Base-by-base conservation (phyloP, 2,888 invertebrate genomes). In the Aphidoletes aphidimyza region DNA sequence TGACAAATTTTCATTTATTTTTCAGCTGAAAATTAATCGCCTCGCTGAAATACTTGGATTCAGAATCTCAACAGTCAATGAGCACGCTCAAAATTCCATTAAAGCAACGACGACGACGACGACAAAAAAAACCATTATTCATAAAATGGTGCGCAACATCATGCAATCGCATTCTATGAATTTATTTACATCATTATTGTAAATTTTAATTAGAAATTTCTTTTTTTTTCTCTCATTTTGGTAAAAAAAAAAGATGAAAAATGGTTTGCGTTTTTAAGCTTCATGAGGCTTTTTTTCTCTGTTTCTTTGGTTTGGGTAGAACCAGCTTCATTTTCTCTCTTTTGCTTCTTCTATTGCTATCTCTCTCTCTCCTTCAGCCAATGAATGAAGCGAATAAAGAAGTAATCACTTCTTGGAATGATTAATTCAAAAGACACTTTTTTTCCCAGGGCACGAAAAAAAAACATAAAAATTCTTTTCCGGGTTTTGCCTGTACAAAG, bases 131-230 rank as follows among this genome's bases (percentile, higher is more conserved):
- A 30, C 5, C 1, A 54, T 3, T 6, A 30, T 30, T 14, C 69
- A 34, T 34, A 14, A 54, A 54, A 54, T 22, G n/a, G 9, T 22
- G 6, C 54, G 47, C 47, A 17, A 22, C 69, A 14, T 69, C 30
- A 69, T 69, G 2, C 22, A 3, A 1, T 9, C 26, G 34, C 11
- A 30, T 14, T 69, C 69, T 30, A 69, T 69, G 69, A 69, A 69
- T 69, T 69, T 69, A 69, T 69, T 69, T 69, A 30, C 69, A 69
- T 69, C 69, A 69, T 69, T 30, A 69, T 69, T 69, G 69, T 69
- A 69, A 69, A 69, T 69, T 69, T 69, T 69, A 69, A 69, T 69
- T 69, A 69, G 34, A 30, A 42, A 30, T 69, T 69, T 69, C 69
- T 69, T 14, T 69, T 30, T n/a, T n/a, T n/a, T n/a, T n/a, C n/a